Base-by-base conservation (phyloP, 2,797 vertebrate species). In the Diplodus puntazzo region DNA sequence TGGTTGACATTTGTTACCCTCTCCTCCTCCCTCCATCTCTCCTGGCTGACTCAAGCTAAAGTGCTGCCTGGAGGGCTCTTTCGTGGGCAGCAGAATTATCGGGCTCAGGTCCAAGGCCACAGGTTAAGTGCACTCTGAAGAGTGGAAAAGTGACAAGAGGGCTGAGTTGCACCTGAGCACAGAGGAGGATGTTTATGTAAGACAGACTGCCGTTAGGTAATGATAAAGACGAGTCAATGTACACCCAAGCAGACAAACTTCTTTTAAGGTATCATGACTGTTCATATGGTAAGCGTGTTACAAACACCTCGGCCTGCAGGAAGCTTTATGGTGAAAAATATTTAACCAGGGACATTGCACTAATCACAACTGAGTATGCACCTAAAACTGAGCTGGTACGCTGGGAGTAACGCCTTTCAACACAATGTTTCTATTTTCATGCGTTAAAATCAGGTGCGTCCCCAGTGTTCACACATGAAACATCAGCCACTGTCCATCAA, bases 111-210 rank as follows among this genome's bases (percentile, higher is more conserved):
- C 81, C 73, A 77, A 83, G 75, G 82, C 84, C 80, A 79, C 79
- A 59, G 81, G 90, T 92, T 89, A 90, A 92, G 83, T 83, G 88
- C 89, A 89, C 81, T 82, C 76, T 70, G 84, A 86, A 83, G 70
- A 78, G 68, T 81, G 77, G 68, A 73, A 77, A 84, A 70, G 75
- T 77, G 86, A 80, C 83, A 79, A 68, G 54, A 75, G 49, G 59
- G 43, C 55, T 23, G 62, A 80, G 72, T 50, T 81, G 54, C 53
- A 77, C 65, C 39, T 55, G 81, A 63, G 49, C 73, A 60, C 5
- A 14, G 58, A 73, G 68, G 63, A 77, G 57, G 66, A 53, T 49
- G 55, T 84, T 91, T 87, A 82, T 77, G 62, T 71, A 85, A 84
- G 76, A 57, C 55, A 60, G 49, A 69, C 43, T 52, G 23, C 45